Percentiles rank a stretch among this genome's conserved stretches.
Conservation (phyloP, 1,140 invertebrate genomes). For the Camponotus vicinus region DNA sequence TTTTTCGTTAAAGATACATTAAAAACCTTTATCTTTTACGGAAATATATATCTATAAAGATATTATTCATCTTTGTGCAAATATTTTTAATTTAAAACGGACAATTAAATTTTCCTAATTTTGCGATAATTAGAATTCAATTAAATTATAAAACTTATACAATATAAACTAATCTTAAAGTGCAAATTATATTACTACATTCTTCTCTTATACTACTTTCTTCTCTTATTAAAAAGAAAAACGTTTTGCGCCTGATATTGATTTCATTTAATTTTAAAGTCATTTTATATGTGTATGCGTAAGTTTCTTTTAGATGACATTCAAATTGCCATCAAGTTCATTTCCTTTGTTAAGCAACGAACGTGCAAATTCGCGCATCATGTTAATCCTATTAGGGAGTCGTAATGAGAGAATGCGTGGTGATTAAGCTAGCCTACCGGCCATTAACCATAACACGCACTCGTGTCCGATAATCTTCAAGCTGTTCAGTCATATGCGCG, state of each 20-base stretch:
- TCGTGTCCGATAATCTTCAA: slow-evolving; percentile 66
- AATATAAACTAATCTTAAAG: not conserved
- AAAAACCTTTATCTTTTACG: not conserved
- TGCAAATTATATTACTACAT: not conserved
- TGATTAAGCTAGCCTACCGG: slow-evolving; percentile 39
- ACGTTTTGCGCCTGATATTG: not conserved
- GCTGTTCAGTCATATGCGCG: slow-evolving; percentile 62
- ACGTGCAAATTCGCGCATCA: not conserved
- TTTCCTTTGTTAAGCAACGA: not conserved
- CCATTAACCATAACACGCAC: slow-evolving; percentile 69
- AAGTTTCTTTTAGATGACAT: not conserved
- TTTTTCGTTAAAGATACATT: not conserved
- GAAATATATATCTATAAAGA: not conserved
- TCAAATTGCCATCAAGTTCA: not conserved
- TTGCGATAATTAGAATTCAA: not conserved
- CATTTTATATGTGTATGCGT: no score
- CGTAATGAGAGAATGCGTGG: slow-evolving; percentile 52
- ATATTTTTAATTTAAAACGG: not conserved
- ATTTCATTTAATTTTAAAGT: not conserved
- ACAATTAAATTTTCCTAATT: not conserved
- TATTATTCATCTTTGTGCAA: not conserved
- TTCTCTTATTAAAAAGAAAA: not conserved
- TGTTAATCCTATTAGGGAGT: slow-evolving; percentile 13
- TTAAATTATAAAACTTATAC: not conserved
- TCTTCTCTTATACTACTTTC: not conserved